Evolutionary conservation across 2,113 vertebrate genomes (phyloP), one percentile per base, ranked within the genome.

Genomic region (Todiramphus saurophagus): DNA sequence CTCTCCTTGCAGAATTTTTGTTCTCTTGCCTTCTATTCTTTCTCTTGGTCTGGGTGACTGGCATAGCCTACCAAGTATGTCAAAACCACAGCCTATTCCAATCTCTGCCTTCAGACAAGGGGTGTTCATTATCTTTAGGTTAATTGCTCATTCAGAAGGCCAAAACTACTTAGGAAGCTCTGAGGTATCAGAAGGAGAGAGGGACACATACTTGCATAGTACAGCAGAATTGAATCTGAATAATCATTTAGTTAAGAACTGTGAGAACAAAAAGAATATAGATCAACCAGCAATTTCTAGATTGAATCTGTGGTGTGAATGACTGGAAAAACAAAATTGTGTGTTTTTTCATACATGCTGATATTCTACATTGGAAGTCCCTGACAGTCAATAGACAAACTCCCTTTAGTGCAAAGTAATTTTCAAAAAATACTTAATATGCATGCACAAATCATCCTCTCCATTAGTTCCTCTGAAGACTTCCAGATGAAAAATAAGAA

Each of bases 121-220:
- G 17, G 72, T 75, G 73, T 86, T 39, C 23, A 89, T 20, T 51
- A 46, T 59, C 48, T 75, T 89, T 16, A 68, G 27, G 50, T 72
- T 67, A 79, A 70, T 53, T 75, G 30, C 81, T 79, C 44, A 44
- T 37, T 84, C 35, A 91, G 48, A 83, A 48, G 25, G 48, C 46
- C 19, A 77, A 87, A 89, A 59, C 63, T 85, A 55, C 35, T n/a
- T 3, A 63, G 35, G 39, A 82, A 31, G 25, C 19, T 72, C 35
- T 55, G 59, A 64, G 39, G 35, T 72, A 67, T 74, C 25, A n/a
- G 35, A 16, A 82, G 11, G n/a, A 72, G 30, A 50, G 10, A 76
- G 39, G 33, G 14, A 87, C 48, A 75, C 10, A 41, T 11, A 59
- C 0, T 0, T 10, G 30, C 20, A 39, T 46, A 46, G 67, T 64